Conservation (phyloP, 2,113 vertebrate species). For the Sceloporus tristichus region DNA sequence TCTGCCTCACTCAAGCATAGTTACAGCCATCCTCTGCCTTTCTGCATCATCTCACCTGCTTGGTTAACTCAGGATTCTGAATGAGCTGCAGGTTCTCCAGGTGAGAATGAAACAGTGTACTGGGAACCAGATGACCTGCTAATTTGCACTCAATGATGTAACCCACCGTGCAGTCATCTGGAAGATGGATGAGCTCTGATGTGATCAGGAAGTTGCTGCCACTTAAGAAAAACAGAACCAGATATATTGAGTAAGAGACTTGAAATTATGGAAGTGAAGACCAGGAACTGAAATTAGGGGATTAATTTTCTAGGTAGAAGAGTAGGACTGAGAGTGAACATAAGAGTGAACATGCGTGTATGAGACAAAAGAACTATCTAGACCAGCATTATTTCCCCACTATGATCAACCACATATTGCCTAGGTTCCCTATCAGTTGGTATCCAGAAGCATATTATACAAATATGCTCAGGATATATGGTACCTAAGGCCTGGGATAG, state of each 20-base stretch:
- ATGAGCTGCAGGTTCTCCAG: slow-evolving; percentile 91
- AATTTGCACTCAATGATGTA: slow-evolving; percentile 90
- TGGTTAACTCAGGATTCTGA: slow-evolving; percentile 69
- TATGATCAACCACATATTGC: neutral
- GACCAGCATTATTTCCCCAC: neutral
- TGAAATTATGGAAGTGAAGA: neutral
- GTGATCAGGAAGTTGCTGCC: slow-evolving; percentile 85
- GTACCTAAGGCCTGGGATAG: too few species aligned
- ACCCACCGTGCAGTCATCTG: slow-evolving; percentile 92
- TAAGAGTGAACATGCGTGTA: neutral
- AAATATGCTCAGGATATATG: neutral
- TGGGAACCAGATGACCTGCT: slow-evolving; percentile 83
- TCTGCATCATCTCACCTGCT: slow-evolving; percentile 73
- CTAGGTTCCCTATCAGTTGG: neutral
- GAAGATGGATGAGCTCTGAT: slow-evolving; percentile 87
- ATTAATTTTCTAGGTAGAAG: too few species aligned
- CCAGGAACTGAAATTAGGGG: neutral
- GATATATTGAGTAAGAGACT: neutral
- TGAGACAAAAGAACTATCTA: neutral
- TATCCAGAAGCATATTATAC: neutral
- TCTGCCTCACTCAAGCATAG: neutral
- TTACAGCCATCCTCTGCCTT: neutral
- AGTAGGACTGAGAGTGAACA: neutral
- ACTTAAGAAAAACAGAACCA: slow-evolving; percentile 64
- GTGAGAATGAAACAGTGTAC: slow-evolving; percentile 89